Base-by-base conservation (phyloP, 1,140 invertebrate genomes). In the Heliconius himera region DNA sequence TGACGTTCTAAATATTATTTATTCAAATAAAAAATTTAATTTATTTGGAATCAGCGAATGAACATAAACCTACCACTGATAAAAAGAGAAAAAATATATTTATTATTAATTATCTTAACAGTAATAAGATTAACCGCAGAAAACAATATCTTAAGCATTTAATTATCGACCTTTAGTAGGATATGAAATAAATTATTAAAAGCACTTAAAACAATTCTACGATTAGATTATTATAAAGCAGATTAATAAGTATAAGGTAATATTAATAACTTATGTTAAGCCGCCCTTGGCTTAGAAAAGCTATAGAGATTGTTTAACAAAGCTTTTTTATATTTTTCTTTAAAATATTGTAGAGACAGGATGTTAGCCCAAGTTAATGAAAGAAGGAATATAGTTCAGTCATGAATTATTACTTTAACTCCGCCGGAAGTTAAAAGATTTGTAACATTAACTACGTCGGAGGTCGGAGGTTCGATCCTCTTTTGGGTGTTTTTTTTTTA, bases 181-280 rank as follows among this genome's bases (percentile, higher is more conserved):
- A 56, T 26, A 66, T 66, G 4, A 29, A 26, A 66, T 16, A 66
- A 66, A 66, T 66, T 13, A 56, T 56, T 56, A 66, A 60, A 9
- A 60, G n/a, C 22, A 29, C n/a, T 26, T 66, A 29, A 29, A 66
- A 66, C 60, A 26, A 66, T 66, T 66, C 26, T 29, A 29, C 11
- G 22, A 66, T 66, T 66, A 66, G 9, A 66, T 66, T 29, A 66
- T n/a, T 29, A 26, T 66, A 66, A 66, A 66, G 60, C 22, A 66
- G 22, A 29, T 66, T 66, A 66, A 66, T 66, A 66, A 16, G 11
- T 22, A 56, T 56, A 66, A 66, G 22, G 3, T 11, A 60, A 11
- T 22, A 16, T 66, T 8, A 66, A 29, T 66, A 66, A 66, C 29
- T 66, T 66, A 66, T 66, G 13, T 16, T 66, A 66, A 29, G 9